phyloP scores from a whole-genome alignment of 2,888 invertebrate genomes.

The Andrena camellia region DNA sequence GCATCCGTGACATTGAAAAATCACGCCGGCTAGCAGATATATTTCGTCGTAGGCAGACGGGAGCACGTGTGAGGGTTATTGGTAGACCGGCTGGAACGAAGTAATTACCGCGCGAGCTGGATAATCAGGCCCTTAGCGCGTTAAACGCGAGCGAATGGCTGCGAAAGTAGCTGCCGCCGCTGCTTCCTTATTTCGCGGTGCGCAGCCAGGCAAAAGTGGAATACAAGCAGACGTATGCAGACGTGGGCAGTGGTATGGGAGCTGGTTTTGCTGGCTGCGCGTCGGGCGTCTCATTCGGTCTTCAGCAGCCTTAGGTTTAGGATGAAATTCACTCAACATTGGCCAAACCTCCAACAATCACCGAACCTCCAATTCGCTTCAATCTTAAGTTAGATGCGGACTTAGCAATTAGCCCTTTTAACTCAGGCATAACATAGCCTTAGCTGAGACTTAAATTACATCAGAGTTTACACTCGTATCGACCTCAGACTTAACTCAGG shows the following conservation, averaged over 20 bases:
- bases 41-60: constrained; percentile 39
- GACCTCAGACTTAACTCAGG: too few relatives aligned
- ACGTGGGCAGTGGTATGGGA: constrained; percentile 3
- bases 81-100: constrained; percentile 59
- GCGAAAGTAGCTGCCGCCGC: constrained; percentile 35
- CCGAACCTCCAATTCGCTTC: too few relatives aligned
- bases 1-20: constrained; percentile 54
- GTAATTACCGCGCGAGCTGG: constrained; percentile 59
- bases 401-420: too few relatives aligned
- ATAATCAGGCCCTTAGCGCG: constrained; percentile 63
- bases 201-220: constrained; percentile 18
- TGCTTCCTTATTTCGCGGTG: constrained; percentile 45
- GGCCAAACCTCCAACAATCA: too few relatives aligned
- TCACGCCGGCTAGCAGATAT: constrained; percentile 33
- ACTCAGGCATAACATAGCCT: too few relatives aligned
- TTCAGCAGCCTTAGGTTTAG: too few relatives aligned
- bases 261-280: neutral
- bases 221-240: neutral
- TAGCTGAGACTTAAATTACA: too few relatives aligned
- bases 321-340: too few relatives aligned
- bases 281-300: too few relatives aligned
- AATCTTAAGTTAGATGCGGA: too few relatives aligned
- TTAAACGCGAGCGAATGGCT: constrained; percentile 58
- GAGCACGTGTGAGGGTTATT: constrained; percentile 47
- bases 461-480: too few relatives aligned